These are phyloP conservation scores for Criorhina ranunculi DNA, from an alignment of 2,888 invertebrate genomes.

Conservation along the genomic window DNA sequence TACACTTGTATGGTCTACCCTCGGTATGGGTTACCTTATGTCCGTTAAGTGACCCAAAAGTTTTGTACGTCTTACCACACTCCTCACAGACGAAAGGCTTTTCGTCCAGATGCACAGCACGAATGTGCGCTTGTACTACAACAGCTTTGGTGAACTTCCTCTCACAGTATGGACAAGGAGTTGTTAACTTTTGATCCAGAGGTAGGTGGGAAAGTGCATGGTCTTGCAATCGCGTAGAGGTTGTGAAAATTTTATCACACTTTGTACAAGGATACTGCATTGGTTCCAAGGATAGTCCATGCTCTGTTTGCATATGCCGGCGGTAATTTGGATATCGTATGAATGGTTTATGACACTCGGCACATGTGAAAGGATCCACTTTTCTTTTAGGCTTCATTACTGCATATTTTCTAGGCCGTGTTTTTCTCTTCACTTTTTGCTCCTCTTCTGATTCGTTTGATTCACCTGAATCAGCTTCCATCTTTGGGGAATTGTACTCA, in stretches of 20 bases:
- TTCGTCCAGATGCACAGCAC: slow-evolving; percentile 81
- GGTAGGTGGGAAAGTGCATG: slow-evolving; percentile 79
- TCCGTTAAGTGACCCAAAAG: slow-evolving; percentile 85
- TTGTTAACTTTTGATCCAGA: slow-evolving; percentile 77
- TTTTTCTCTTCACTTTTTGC: slow-evolving; percentile 27
- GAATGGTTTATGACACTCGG: slow-evolving; percentile 48
- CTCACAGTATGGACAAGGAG: slow-evolving; percentile 81
- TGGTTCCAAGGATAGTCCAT: slow-evolving; percentile 70
- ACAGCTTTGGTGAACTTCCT: slow-evolving; percentile 81
- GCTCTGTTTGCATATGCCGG: slow-evolving; percentile 78
- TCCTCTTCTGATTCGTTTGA: slow-evolving; percentile 9
- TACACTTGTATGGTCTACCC: slow-evolving; percentile 84
- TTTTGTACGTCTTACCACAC: slow-evolving; percentile 85
- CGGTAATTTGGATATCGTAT: slow-evolving; percentile 75
- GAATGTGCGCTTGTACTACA: slow-evolving; percentile 80
- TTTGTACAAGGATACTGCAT: slow-evolving; percentile 75
- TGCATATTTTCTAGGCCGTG: slow-evolving; percentile 12
- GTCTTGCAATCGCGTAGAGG: slow-evolving; percentile 73
- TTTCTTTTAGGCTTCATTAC: not conserved
- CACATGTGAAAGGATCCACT: slow-evolving; percentile 30
- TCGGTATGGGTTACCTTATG: slow-evolving; percentile 85
- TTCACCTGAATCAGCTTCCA: slow-evolving; percentile 25
- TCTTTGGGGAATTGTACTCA: slow-evolving; percentile 20
- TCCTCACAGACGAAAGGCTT: slow-evolving; percentile 85
- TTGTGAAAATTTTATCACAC: slow-evolving; percentile 76